Percentiles rank a stretch among this genome's conserved stretches.
Evolutionary conservation across 2,888 invertebrate species (phyloP).

Genomic region (Agelastica alni): DNA sequence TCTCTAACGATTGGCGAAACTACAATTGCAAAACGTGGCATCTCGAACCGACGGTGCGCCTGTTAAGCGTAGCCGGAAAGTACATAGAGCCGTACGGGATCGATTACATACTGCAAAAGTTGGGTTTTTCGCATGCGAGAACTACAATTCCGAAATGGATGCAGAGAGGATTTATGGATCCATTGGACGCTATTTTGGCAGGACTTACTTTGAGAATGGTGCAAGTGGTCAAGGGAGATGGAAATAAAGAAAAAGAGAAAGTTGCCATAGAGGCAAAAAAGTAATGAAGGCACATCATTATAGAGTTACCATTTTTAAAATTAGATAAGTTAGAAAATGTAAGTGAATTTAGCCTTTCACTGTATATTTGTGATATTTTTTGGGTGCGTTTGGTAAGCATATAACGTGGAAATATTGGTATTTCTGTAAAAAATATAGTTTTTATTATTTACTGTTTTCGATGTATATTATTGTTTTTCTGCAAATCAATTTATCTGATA

Average conservation of each 20-base stretch:
- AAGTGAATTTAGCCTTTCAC: neutral
- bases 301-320: constrained; percentile 7
- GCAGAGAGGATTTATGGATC: constrained; percentile 98
- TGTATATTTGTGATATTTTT: constrained; percentile 17
- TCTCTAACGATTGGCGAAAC: constrained; percentile 84
- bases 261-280: constrained; percentile 25
- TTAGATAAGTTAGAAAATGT: too few species aligned
- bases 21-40: constrained; percentile 96
- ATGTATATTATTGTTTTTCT: neutral
- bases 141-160: constrained; percentile 99
- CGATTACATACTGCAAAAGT: constrained; percentile 96
- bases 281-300: constrained; percentile 8
- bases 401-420: neutral
- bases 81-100: constrained; percentile 98
- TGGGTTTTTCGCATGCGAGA: constrained; percentile 96
- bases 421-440: constrained; percentile 1
- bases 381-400: constrained; percentile 3
- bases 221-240: constrained; percentile 53
- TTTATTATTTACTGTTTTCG: constrained; percentile 1
- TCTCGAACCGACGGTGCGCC: constrained; percentile 89
- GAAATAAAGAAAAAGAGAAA: constrained; percentile 43
- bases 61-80: constrained; percentile 67
- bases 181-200: constrained; percentile 89
- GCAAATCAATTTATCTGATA: neutral
- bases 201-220: constrained; percentile 76